Percentiles rank a stretch among this genome's conserved stretches.
These are phyloP conservation scores for Oxycera nigricornis DNA, from an alignment of 2,888 invertebrate genomes.

Conservation along the genomic window DNA sequence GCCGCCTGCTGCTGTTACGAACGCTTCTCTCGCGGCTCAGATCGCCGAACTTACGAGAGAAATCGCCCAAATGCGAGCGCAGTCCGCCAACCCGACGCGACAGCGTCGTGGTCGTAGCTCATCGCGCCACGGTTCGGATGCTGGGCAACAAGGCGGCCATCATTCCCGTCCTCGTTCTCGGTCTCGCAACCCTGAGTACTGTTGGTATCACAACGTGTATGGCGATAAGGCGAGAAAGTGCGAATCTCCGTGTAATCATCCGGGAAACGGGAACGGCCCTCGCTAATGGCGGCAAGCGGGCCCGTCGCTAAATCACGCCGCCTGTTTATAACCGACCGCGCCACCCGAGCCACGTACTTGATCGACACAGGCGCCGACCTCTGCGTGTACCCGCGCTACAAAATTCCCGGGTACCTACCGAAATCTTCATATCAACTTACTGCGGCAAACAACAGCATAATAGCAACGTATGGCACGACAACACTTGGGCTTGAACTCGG, in stretches of 20 bases:
- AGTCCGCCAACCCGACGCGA: too few species aligned
- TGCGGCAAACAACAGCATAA: slow-evolving; percentile 46
- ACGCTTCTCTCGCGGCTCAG: too few species aligned
- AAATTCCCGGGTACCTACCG: neutral
- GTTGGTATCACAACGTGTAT: slow-evolving; percentile 45
- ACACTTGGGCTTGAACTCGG: slow-evolving; percentile 42
- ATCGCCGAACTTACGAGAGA: too few species aligned
- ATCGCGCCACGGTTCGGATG: too few species aligned
- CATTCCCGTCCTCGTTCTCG: too few species aligned
- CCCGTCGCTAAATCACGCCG: slow-evolving; percentile 40
- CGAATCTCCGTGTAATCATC: slow-evolving; percentile 38
- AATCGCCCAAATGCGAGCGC: too few species aligned
- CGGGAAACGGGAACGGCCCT: neutral
- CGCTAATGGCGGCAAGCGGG: neutral
- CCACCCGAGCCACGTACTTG: too few species aligned
- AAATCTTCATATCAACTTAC: slow-evolving; percentile 33
- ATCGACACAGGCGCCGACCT: slow-evolving; percentile 47
- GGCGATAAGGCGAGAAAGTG: slow-evolving; percentile 43
- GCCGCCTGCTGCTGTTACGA: too few species aligned
- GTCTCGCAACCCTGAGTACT: too few species aligned
- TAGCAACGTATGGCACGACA: slow-evolving; percentile 45
- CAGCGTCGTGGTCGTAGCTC: too few species aligned
- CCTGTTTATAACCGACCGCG: slow-evolving; percentile 11
- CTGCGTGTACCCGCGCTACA: slow-evolving; percentile 44
- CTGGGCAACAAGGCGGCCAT: too few species aligned